Evolutionary conservation across 2,113 vertebrate species (phyloP).

Genomic region (Geococcyx californianus): DNA sequence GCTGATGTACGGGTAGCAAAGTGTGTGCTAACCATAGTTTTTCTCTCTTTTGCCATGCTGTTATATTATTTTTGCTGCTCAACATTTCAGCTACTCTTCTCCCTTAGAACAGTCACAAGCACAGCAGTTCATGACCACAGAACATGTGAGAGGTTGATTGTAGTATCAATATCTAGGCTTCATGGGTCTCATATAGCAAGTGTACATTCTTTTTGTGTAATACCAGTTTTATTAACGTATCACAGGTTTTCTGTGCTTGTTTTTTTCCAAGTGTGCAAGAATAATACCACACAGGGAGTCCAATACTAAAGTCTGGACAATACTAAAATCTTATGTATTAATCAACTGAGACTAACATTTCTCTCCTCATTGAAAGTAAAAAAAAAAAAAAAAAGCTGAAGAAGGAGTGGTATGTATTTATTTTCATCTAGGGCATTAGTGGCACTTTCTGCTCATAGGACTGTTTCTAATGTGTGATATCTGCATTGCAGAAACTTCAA

Average conservation of each 20-base stretch:
- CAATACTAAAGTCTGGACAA: background rate
- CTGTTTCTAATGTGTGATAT: background rate
- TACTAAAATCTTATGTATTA: background rate
- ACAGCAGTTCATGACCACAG: background rate
- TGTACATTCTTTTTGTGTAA: background rate
- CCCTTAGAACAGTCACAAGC: background rate
- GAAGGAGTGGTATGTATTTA: background rate
- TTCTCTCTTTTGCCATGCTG: background rate
- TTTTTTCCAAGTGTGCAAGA: background rate
- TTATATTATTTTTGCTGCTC: background rate
- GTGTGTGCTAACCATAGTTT: background rate
- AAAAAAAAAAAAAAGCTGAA: background rate
- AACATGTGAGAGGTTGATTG: background rate
- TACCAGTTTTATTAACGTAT: background rate
- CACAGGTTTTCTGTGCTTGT: background rate
- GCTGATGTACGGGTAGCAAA: background rate
- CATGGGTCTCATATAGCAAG: background rate
- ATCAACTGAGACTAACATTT: background rate
- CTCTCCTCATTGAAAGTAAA: background rate
- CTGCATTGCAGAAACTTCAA: background rate
- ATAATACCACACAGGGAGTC: fast-evolving
- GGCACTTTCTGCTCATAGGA: background rate
- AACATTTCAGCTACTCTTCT: background rate
- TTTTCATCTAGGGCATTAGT: background rate
- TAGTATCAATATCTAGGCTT: background rate